A percentile compares a stretch with the other conserved stretches of the same genome.
These are phyloP conservation scores for Pyralis farinalis DNA, from an alignment of 2,888 invertebrate genomes.

Conservation along the genomic window DNA sequence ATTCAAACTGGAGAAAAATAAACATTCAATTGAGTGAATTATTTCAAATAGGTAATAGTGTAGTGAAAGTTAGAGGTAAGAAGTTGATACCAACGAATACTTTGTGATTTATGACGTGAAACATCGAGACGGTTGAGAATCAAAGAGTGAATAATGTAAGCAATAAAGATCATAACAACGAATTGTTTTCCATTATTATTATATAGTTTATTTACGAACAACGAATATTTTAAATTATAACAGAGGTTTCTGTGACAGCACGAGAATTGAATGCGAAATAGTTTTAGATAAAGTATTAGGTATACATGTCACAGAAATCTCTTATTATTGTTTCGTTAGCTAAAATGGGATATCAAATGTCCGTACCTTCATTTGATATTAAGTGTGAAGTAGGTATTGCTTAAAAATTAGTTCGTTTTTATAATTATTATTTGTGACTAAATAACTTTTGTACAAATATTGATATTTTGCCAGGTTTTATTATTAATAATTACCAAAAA, in stretches of 20 bases:
- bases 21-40: too few species aligned
- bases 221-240: constrained; percentile 4
- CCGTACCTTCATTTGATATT: neutral
- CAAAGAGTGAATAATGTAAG: constrained; percentile 3
- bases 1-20: too few species aligned
- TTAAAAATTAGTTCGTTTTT: neutral
- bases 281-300: constrained; percentile 19
- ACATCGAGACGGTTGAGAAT: constrained; percentile 6
- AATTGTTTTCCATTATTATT: constrained; percentile 12
- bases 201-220: constrained; percentile 9
- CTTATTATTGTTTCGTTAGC: constrained; percentile 8
- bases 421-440: too few species aligned
- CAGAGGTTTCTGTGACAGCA: constrained; percentile 12
- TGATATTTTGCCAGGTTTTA: too few species aligned
- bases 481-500: too few species aligned
- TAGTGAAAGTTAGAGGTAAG: neutral
- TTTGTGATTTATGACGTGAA: constrained; percentile 5
- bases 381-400: constrained; percentile 1
- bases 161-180: constrained; percentile 14
- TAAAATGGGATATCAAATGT: constrained; percentile 6
- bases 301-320: constrained; percentile 14
- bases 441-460: too few species aligned
- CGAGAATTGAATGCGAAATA: constrained; percentile 11
- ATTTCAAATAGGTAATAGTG: too few species aligned
- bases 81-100: constrained; percentile 5